Base-by-base conservation (phyloP, 1,140 invertebrate species). In the Pseudoatta argentina region DNA sequence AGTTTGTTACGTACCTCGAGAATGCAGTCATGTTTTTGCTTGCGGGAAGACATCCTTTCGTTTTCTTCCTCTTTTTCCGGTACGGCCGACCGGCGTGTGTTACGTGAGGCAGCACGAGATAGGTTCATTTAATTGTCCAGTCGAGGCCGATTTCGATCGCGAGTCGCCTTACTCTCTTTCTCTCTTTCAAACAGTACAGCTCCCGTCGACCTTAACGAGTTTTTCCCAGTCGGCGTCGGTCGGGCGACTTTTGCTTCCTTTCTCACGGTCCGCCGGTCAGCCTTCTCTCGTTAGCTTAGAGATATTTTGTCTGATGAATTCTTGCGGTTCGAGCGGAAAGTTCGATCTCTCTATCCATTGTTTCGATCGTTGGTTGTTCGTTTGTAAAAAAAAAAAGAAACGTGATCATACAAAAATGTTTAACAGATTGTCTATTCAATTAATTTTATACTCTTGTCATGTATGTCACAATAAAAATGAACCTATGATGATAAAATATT, bases 201-300 rank as follows among this genome's bases (percentile, higher is more conserved):
- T 63, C 24, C 12, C 27, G 30, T 72, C 75, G 75, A 39, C 61
- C 59, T 86, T 89, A 82, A 86, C 88, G 72, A 87, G 76, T 89
- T 89, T 89, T 89, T 85, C 77, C 53, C 57, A 87, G 82, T 89
- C 75, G 44, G 59, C 81, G 44, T 64, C 51, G 55, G 75, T 64
- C 51, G 55, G 75, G 73, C 71, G 77, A 86, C 77, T 89, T 55
- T 53, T 39, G 77, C 78, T 89, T 87, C 77, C 87, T 85, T 89
- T 89, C 87, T 89, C 88, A 89, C 88, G 82, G 73, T 89, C 44
- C 67, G 53, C 59, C 75, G 88, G 67, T 59, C 53, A 59, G 53
- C 73, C 34, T n/a, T 61, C 51, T 85, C 39, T 59, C 55, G 66
- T 66, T 87, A 55, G 14, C 81, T 44, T 30, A 88, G 75, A 88